Evolutionary conservation across 2,113 vertebrate genomes (phyloP), one percentile per base, ranked within the genome.

Genomic region (Machaerirhynchus nigripectus): DNA sequence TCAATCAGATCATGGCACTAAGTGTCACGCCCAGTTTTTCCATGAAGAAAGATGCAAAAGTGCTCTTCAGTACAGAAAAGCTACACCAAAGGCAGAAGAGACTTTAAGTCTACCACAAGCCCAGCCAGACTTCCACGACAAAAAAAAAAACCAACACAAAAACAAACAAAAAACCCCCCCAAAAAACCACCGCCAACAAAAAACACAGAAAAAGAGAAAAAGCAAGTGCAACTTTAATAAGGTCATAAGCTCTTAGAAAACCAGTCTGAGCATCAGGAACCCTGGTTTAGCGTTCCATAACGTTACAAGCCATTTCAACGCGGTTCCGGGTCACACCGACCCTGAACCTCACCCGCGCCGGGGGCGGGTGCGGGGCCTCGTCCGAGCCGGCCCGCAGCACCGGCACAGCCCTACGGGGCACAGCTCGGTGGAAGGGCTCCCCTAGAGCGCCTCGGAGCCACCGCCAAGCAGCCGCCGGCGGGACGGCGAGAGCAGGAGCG

Each of bases 291-390:
- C 4, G 26, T 14, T 27, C 60, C 22, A 0, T 5, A 33, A n/a
- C 16, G 3, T 0, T 8, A 1, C 1, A 8, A 52, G 44, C 23
- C 73, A 5, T 18, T 13, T 3, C 61, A 70, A 0, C 2, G 0
- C 20, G 13, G 23, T 2, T 33, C 15, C 73, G 4, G 49, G 22
- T 23, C 27, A 37, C 77, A 12, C 1, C 10, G 85, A 40, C 67
- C 67, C 81, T 0, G 19, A 3, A 37, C 10, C 42, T 68, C 23
- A 15, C 3, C 35, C 14, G 3, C 7, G 6, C 31, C 17, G 8
- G 3, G 11, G 33, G 8, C 12, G 22, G 22, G 10, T 6, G 46
- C 49, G 26, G 30, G 15, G 53, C 70, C 60, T 3, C 5, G 3
- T 13, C 39, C 5, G 6, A 37, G 24, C 26, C 20, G 17, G 2